A percentile compares a stretch with the other conserved stretches of the same genome.
Conservation (phyloP, 2,797 vertebrate genomes). For the Pangasius sanitwongsei region DNA sequence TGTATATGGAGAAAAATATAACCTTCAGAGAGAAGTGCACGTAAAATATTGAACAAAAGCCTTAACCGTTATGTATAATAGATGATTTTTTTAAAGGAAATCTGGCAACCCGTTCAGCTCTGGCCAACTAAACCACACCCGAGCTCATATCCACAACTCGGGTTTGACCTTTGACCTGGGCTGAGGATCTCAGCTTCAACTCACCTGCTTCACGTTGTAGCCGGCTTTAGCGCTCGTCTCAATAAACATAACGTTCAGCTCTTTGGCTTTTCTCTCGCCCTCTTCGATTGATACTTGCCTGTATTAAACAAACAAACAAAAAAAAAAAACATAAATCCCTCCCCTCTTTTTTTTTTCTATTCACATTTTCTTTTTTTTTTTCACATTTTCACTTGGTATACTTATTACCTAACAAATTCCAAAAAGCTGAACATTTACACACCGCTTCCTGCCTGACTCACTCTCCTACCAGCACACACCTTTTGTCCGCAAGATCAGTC, state of each 20-base stretch:
- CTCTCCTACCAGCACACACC: slow-evolving; percentile 71
- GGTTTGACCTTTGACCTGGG: neutral
- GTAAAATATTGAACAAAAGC: neutral
- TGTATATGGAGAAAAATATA: neutral
- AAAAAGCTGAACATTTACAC: neutral
- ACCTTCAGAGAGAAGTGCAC: neutral
- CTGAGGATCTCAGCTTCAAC: slow-evolving; percentile 41
- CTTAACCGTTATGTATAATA: neutral
- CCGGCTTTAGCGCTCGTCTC: slow-evolving; percentile 99
- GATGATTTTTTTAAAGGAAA: neutral
- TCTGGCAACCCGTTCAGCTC: slow-evolving; percentile 40
- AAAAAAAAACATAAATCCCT: neutral
- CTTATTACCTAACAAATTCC: neutral
- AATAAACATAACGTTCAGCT: slow-evolving; percentile 99
- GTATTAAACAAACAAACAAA: slow-evolving; percentile 65
- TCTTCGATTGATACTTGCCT: slow-evolving; percentile 99
- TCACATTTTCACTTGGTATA: neutral
- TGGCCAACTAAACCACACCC: slow-evolving; percentile 1
- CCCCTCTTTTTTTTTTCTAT: neutral
- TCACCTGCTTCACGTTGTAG: slow-evolving; percentile 99
- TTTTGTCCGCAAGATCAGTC: slow-evolving; percentile 99
- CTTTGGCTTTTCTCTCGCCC: slow-evolving; percentile 99
- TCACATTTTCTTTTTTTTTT: neutral
- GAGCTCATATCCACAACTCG: neutral
- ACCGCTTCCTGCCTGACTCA: neutral